Conservation (phyloP, 2,113 vertebrate species). For the Apaloderma vittatum region DNA sequence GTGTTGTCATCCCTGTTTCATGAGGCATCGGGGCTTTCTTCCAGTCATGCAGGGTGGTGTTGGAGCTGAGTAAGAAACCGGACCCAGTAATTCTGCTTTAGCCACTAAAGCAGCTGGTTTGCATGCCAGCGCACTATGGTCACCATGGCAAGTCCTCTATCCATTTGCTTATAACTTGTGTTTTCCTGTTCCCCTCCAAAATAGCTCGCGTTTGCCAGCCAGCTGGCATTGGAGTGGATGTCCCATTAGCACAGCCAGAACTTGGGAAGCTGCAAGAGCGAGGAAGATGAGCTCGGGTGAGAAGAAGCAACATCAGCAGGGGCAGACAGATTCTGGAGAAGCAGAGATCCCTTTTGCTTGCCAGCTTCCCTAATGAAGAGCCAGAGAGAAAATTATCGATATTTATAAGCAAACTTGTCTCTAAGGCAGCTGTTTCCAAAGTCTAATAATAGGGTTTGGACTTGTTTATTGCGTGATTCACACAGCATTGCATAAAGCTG, state of each 20-base stretch:
- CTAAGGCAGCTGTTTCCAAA: slow-evolving; percentile 60
- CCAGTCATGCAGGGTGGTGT: too few relatives aligned
- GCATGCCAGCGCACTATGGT: background rate
- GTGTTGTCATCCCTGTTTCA: background rate
- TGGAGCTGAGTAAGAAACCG: background rate
- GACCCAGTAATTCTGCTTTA: background rate
- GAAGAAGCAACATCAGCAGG: background rate
- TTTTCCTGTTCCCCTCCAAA: background rate
- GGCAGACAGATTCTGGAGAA: background rate
- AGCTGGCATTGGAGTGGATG: background rate
- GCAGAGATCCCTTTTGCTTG: background rate
- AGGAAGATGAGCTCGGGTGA: background rate
- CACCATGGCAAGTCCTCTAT: background rate
- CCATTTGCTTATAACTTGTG: background rate
- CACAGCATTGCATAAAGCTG: slow-evolving; percentile 7
- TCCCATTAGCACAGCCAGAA: background rate
- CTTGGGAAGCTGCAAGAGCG: background rate
- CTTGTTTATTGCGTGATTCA: background rate
- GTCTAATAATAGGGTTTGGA: slow-evolving; percentile 53
- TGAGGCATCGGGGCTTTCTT: background rate
- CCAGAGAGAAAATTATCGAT: background rate
- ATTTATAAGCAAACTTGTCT: slow-evolving; percentile 52
- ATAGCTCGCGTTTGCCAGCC: background rate
- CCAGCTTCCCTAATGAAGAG: background rate
- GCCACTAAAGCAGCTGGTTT: background rate